These are phyloP conservation scores for Andrena minutula DNA, from an alignment of 2,888 invertebrate species.

Conservation along the genomic window DNA sequence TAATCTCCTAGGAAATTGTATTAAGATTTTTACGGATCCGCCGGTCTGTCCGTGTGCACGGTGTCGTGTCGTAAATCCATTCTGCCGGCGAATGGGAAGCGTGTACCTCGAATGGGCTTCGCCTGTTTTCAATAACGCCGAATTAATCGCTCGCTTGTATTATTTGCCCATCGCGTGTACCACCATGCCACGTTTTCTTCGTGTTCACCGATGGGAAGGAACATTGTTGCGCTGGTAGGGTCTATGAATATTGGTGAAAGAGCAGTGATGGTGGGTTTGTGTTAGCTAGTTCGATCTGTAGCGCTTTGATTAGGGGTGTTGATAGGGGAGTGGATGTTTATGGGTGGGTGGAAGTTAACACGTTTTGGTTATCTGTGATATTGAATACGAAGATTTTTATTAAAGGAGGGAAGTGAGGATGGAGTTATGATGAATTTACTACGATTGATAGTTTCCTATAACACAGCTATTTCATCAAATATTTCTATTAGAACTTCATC, in stretches of 20 bases:
- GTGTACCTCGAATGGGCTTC: slow-evolving; percentile 26
- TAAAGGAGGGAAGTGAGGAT: neutral
- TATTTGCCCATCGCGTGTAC: slow-evolving; percentile 13
- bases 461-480: too few relatives aligned
- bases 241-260: slow-evolving; percentile 2
- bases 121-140: slow-evolving; percentile 46
- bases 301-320: neutral
- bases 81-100: slow-evolving; percentile 26
- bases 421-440: too few relatives aligned
- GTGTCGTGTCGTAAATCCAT: slow-evolving; percentile 44
- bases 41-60: slow-evolving; percentile 1
- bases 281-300: neutral
- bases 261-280: neutral
- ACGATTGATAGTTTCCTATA: too few relatives aligned
- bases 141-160: slow-evolving; percentile 47
- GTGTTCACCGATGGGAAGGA: neutral
- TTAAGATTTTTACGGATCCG: slow-evolving; percentile 64
- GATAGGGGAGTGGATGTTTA: neutral
- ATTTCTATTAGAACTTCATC: too few relatives aligned
- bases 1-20: slow-evolving; percentile 72
- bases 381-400: neutral
- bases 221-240: neutral
- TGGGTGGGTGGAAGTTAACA: neutral
- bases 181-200: neutral
- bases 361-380: neutral